These are phyloP conservation scores for Panthera leo DNA, from an alignment of 2,113 vertebrate species.

Conservation along the genomic window DNA sequence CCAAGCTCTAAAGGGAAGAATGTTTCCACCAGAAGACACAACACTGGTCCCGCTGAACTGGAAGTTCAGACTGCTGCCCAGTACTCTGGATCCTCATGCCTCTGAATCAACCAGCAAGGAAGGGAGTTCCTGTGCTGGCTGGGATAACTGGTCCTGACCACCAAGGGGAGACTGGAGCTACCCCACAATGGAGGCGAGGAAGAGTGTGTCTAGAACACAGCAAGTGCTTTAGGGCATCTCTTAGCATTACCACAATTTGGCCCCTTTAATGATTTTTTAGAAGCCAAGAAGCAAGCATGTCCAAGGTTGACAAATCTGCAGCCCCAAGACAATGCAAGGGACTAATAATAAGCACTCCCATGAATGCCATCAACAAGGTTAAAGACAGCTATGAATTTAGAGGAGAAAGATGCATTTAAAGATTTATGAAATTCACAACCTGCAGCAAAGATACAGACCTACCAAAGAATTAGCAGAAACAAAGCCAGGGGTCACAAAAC, in stretches of 20 bases:
- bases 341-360: background rate
- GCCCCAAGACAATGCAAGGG: background rate
- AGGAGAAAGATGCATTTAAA: background rate
- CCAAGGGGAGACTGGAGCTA: background rate
- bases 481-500: background rate
- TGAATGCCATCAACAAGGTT: background rate
- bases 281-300: background rate
- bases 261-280: background rate
- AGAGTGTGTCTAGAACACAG: background rate
- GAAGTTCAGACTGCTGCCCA: background rate
- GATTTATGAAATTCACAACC: background rate
- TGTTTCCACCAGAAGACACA: background rate
- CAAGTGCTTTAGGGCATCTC: background rate
- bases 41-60: background rate
- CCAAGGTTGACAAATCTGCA: background rate
- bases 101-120: background rate
- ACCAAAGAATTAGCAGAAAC: background rate
- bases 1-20: background rate
- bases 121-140: background rate
- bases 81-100: background rate
- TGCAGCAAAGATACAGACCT: background rate
- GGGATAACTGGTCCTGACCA: background rate
- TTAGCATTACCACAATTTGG: background rate
- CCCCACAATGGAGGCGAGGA: background rate
- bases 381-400: background rate